phyloP scores from a whole-genome alignment of 2,113 vertebrate species.

The Hippopotamus amphibius region DNA sequence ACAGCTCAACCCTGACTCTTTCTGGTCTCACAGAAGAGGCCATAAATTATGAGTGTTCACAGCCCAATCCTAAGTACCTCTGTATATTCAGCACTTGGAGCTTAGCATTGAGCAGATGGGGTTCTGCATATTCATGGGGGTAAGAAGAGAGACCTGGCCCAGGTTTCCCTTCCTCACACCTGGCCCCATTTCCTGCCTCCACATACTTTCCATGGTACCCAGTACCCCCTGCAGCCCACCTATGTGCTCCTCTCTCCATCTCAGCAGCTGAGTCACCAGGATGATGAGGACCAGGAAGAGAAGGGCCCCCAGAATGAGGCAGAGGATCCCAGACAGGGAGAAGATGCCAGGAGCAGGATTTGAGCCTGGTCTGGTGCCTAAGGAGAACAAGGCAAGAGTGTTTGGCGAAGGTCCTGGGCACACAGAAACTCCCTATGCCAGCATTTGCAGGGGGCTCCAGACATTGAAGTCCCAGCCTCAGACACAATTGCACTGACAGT shows the following conservation, averaged over 20 bases:
- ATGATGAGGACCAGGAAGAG: conserved; percentile 43
- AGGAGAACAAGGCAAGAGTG: background rate
- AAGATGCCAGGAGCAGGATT: background rate
- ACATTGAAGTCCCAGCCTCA: background rate
- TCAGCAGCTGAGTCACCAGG: conserved; percentile 8
- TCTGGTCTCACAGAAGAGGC: background rate
- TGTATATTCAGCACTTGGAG: background rate
- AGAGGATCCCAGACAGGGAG: conserved; percentile 16
- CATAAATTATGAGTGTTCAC: background rate
- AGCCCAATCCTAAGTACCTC: background rate
- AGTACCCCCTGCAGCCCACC: background rate
- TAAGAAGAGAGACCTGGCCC: background rate
- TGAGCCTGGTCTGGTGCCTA: background rate
- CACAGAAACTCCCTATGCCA: background rate
- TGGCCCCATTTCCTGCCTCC: background rate
- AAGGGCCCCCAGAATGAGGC: conserved; percentile 20
- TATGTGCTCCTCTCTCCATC: background rate
- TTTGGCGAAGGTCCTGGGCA: background rate
- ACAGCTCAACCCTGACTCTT: background rate
- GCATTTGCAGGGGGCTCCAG: background rate
- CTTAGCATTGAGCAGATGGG: background rate
- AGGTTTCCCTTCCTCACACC: background rate
- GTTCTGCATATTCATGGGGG: background rate
- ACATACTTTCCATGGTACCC: background rate
- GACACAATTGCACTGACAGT: background rate